These are phyloP conservation scores for Tamandua tetradactyla DNA, from an alignment of 2,797 vertebrate genomes.

Conservation along the genomic window DNA sequence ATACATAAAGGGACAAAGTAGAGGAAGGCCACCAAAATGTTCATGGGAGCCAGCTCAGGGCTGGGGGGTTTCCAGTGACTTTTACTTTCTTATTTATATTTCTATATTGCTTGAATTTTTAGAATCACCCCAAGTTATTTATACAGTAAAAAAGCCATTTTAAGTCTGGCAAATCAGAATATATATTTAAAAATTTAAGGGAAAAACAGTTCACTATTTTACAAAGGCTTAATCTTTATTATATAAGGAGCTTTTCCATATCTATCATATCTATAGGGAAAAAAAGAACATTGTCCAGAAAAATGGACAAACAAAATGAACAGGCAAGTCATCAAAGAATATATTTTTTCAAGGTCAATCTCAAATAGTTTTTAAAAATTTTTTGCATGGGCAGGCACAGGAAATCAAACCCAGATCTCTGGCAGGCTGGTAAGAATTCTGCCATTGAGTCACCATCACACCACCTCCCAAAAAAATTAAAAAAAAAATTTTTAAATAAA, in stretches of 20 bases:
- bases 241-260: background rate
- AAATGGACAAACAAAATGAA: background rate
- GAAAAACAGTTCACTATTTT: background rate
- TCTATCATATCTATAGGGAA: background rate
- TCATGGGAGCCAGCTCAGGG: background rate
- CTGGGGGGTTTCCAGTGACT: background rate
- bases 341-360: background rate
- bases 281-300: background rate
- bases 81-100: background rate
- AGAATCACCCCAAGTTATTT: background rate
- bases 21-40: background rate
- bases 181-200: background rate
- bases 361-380: too few relatives aligned
- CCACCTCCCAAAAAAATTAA: too few relatives aligned
- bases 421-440: too few relatives aligned
- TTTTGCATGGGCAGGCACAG: too few relatives aligned
- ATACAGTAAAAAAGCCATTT: background rate
- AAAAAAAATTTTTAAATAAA: too few relatives aligned
- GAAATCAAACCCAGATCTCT: too few relatives aligned
- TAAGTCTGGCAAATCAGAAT: background rate
- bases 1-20: too few relatives aligned
- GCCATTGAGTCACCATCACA: too few relatives aligned
- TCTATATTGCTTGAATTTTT: background rate
- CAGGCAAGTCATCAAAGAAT: background rate
- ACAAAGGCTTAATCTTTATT: background rate